Evolutionary conservation across 2,888 invertebrate species (phyloP).

Genomic region (Latrodectus hesperus): DNA sequence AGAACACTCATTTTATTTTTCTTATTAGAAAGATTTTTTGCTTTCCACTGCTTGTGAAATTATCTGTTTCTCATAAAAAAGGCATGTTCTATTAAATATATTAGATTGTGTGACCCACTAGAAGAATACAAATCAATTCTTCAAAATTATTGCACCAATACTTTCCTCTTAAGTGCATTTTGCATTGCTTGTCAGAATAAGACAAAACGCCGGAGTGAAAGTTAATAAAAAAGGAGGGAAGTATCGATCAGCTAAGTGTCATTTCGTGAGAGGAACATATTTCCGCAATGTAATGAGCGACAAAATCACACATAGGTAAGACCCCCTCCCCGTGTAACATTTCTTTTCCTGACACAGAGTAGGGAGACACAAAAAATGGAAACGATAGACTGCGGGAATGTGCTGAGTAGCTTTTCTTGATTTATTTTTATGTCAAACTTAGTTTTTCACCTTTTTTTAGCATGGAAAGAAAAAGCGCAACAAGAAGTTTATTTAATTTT

Average conservation of each 20-base stretch:
- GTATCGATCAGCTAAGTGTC: constrained; percentile 35
- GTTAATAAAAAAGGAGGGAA: constrained; percentile 2
- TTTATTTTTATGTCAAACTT: constrained; percentile 10
- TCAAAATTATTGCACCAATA: too few species aligned
- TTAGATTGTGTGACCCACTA: too few species aligned
- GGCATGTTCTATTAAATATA: too few species aligned
- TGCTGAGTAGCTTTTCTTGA: neutral
- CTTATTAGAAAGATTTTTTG: too few species aligned
- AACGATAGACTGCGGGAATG: neutral
- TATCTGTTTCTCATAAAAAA: too few species aligned
- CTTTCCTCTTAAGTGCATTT: too few species aligned
- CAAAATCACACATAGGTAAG: constrained; percentile 49
- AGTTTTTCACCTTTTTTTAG: neutral
- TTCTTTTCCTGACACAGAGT: neutral
- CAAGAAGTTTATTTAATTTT: too few species aligned
- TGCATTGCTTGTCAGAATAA: too few species aligned
- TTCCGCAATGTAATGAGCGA: constrained; percentile 50
- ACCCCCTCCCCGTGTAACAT: constrained; percentile 16
- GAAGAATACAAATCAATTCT: too few species aligned
- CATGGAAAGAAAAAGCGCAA: too few species aligned
- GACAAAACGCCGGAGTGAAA: neutral
- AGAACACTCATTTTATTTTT: too few species aligned
- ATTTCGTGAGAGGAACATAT: constrained; percentile 50
- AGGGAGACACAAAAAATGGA: constrained; percentile 7
- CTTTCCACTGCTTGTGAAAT: too few species aligned